Conservation (phyloP, 1,140 invertebrate genomes). For the Yoshiicerus persimilis region DNA sequence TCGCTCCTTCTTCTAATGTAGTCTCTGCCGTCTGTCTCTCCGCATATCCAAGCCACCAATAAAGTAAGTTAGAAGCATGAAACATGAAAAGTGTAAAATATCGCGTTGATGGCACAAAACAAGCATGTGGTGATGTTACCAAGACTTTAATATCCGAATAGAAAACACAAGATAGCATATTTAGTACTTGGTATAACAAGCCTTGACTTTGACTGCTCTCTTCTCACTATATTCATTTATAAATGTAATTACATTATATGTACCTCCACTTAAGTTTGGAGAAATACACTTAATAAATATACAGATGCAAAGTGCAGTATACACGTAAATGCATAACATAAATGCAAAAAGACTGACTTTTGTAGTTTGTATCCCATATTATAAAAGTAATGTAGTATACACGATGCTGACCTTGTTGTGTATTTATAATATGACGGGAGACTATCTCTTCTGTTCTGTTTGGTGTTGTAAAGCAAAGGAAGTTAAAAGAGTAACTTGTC, state of each 20-base stretch:
- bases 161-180: neutral
- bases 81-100: slow-evolving; percentile 12
- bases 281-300: no score
- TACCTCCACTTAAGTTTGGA: no score
- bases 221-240: neutral
- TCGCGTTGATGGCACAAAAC: neutral
- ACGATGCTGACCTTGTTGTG: neutral
- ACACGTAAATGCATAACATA: neutral
- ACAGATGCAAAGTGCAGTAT: no score
- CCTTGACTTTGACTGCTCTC: neutral
- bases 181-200: neutral
- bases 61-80: neutral
- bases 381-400: neutral
- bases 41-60: neutral
- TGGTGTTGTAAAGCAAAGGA: neutral
- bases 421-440: neutral
- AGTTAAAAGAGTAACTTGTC: neutral
- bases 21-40: no score
- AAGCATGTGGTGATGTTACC: neutral
- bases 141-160: neutral
- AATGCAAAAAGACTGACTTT: neutral
- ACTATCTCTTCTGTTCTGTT: neutral
- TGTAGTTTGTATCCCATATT: neutral
- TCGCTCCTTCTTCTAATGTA: no score
- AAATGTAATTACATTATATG: neutral